Base-by-base conservation (phyloP, 2,888 invertebrate species). In the Aleiodes leptofemur region DNA sequence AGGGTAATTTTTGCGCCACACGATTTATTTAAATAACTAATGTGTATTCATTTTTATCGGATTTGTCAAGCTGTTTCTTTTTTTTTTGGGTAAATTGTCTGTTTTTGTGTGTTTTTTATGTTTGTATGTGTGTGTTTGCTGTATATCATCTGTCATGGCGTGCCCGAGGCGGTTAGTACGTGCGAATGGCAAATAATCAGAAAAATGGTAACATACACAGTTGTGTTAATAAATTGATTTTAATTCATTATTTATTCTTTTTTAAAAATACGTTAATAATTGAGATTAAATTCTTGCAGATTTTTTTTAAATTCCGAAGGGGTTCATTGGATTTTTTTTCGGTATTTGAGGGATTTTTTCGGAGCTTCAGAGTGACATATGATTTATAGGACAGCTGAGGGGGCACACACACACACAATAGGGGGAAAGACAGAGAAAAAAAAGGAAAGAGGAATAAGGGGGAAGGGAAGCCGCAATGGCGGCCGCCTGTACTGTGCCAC, bases 101-200 rank as follows among this genome's bases (percentile, higher is more conserved):
- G 23, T 23, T 23, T 23, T 23, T 23, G 2, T 53, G 64, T 70
- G 51, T 70, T 23, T 23, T 23, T 23, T 23, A 23, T 53, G 64
- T 70, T 56, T 70, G 56, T 70, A 79, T 79, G 81, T 85, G 84
- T 43, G 86, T 86, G 85, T 85, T 84, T 86, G 86, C 74, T 70
- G 82, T 70, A 82, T 83, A 84, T 85, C 84, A 83, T 84, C 87
- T 86, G 87, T 87, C 87, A 87, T 87, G 87, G 87, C 87, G 87
- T 82, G 81, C 81, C 80, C 80, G 59, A 66, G 70, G 76, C 70
- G 69, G 75, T 73, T 68, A 69, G 57, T 68, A 5, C 53, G 53
- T n/a, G 71, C 50, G 48, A 61, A n/a, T 38, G 43, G 13, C 13
- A 51, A 68, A 50, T 51, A 51, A 68, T 51, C 29, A 23, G 2